Percentiles rank a stretch among this genome's conserved stretches.
Evolutionary conservation across 2,797 vertebrate genomes (phyloP).

Genomic region (Carduelis carduelis): DNA sequence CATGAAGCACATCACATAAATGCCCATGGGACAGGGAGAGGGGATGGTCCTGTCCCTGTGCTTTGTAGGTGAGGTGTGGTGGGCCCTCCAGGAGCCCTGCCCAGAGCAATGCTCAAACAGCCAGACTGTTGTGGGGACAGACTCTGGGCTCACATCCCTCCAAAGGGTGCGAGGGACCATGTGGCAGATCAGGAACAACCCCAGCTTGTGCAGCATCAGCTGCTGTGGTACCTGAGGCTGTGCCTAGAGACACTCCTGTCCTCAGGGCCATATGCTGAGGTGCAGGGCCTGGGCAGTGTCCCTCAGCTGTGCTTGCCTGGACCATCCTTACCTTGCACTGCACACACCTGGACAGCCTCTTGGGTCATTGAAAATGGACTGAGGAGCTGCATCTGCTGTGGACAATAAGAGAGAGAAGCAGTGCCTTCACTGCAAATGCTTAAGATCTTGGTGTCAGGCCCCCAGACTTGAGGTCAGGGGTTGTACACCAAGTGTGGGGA

Average conservation of each 20-base stretch:
- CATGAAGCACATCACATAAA: not conserved
- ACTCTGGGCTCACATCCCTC: accelerated
- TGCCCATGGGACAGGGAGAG: not conserved
- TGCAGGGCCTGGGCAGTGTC: not conserved
- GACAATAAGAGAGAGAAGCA: not conserved
- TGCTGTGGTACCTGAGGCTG: accelerated
- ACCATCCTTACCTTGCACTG: not conserved
- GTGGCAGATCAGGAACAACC: not conserved
- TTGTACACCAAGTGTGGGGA: not conserved
- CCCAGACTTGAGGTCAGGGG: not conserved
- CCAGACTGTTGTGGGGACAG: not conserved
- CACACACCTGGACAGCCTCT: not conserved
- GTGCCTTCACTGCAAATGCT: not conserved
- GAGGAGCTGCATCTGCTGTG: not conserved
- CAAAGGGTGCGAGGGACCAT: not conserved
- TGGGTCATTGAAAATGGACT: accelerated
- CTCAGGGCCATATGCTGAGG: accelerated
- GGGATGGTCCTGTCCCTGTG: not conserved
- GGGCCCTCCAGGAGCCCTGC: not conserved
- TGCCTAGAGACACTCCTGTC: not conserved
- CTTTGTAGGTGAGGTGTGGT: not conserved
- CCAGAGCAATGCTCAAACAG: not conserved
- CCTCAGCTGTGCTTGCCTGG: not conserved
- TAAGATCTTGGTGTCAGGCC: not conserved
- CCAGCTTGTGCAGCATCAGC: not conserved